phyloP scores from a whole-genome alignment of 1,140 invertebrate species.

The Vanessa atalanta region DNA sequence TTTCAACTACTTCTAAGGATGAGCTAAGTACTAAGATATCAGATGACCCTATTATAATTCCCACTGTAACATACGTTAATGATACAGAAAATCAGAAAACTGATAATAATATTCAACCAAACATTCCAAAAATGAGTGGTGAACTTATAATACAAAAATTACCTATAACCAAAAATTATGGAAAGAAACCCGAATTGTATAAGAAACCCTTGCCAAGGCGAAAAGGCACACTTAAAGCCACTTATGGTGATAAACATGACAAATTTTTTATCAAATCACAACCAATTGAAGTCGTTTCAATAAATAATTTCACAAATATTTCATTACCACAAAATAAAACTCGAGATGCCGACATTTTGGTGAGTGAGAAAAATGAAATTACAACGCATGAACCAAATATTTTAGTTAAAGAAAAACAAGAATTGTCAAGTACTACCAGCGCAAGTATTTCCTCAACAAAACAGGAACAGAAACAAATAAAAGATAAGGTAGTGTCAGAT shows the following conservation, averaged over 20 bases:
- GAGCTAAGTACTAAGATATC: constrained; percentile 21
- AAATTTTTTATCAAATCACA: constrained; percentile 64
- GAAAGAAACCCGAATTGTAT: constrained; percentile 61
- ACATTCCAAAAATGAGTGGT: constrained; percentile 46
- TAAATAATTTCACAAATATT: constrained; percentile 11
- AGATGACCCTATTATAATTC: constrained; percentile 58
- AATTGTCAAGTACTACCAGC: not conserved
- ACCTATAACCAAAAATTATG: constrained; percentile 37
- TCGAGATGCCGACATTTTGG: not conserved
- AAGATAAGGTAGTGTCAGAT: constrained; percentile 28
- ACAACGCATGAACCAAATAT: not conserved
- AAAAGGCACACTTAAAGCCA: constrained; percentile 78
- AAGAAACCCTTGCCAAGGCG: constrained; percentile 73
- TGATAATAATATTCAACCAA: constrained; percentile 58
- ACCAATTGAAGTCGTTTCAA: constrained; percentile 19
- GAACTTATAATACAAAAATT: constrained; percentile 65
- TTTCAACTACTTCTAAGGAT: not conserved
- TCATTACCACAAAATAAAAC: not conserved
- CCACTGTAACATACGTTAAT: constrained; percentile 51
- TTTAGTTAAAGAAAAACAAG: not conserved
- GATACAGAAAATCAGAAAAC: constrained; percentile 42
- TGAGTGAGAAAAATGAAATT: not conserved
- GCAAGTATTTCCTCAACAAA: not conserved
- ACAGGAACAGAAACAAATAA: constrained; percentile 11
- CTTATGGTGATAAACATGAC: constrained; percentile 78